Evolutionary conservation across 2,797 vertebrate species (phyloP).

Genomic region (Sphenopsis melanotis): DNA sequence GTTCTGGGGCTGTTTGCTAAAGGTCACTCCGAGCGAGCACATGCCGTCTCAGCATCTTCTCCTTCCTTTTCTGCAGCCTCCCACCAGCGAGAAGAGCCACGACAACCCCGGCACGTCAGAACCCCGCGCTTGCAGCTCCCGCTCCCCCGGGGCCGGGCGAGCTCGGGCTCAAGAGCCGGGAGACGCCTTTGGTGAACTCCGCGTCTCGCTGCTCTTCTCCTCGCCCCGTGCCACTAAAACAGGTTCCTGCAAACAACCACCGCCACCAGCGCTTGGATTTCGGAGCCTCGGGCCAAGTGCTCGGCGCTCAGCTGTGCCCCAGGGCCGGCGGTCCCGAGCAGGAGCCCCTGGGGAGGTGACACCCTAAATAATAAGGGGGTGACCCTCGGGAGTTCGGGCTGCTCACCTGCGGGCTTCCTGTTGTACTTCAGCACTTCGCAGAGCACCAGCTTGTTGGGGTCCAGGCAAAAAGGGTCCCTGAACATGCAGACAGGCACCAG

Average conservation of each 20-base stretch:
- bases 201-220: background rate
- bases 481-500: conserved; percentile 84
- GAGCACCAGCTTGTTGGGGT: conserved; percentile 90
- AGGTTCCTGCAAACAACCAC: background rate
- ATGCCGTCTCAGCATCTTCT: background rate
- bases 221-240: background rate
- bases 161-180: background rate
- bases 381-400: rapidly evolving
- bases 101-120: rapidly evolving
- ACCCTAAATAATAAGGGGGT: background rate
- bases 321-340: rapidly evolving
- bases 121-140: background rate
- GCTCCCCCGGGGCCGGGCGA: background rate
- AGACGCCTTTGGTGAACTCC: background rate
- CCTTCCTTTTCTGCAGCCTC: background rate
- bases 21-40: background rate
- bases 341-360: rapidly evolving
- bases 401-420: conserved; percentile 78
- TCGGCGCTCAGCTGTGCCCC: background rate
- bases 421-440: conserved; percentile 88
- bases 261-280: background rate
- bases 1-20: background rate
- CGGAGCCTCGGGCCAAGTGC: background rate
- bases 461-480: conserved; percentile 83
- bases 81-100: background rate